Percentiles rank a stretch among this genome's conserved stretches.
Conservation (phyloP, 2,888 invertebrate genomes). For the Spatulosminthurus flaviceps region DNA sequence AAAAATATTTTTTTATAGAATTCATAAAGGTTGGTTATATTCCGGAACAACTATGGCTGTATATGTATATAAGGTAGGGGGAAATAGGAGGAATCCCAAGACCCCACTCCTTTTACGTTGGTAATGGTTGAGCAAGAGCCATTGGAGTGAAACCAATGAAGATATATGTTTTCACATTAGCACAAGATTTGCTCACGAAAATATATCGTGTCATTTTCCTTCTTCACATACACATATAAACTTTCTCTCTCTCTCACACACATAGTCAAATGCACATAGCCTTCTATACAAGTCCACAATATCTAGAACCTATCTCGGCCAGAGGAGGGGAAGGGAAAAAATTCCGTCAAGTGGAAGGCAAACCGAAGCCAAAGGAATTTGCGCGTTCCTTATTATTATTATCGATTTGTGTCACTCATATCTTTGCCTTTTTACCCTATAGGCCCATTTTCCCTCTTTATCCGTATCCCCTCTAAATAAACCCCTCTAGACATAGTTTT, state of each 20-base stretch:
- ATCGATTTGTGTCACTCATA: constrained; percentile 39
- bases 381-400: not conserved
- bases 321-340: not conserved
- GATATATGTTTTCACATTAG: not conserved
- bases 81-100: not conserved
- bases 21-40: no score
- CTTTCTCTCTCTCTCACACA: not conserved
- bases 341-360: constrained; percentile 14
- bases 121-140: constrained; percentile 3
- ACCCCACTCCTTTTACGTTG: not conserved
- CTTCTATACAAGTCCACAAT: not conserved
- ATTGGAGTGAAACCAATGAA: constrained; percentile 19
- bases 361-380: not conserved
- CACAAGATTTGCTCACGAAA: not conserved
- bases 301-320: not conserved
- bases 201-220: constrained; percentile 21
- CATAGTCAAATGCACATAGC: not conserved
- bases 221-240: not conserved
- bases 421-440: not conserved
- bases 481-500: not conserved
- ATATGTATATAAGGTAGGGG: no score
- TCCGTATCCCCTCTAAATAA: not conserved
- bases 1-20: no score
- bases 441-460: not conserved
- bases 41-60: no score